Evolutionary conservation across 2,797 vertebrate species (phyloP).

Genomic region (Capromys pilorides): DNA sequence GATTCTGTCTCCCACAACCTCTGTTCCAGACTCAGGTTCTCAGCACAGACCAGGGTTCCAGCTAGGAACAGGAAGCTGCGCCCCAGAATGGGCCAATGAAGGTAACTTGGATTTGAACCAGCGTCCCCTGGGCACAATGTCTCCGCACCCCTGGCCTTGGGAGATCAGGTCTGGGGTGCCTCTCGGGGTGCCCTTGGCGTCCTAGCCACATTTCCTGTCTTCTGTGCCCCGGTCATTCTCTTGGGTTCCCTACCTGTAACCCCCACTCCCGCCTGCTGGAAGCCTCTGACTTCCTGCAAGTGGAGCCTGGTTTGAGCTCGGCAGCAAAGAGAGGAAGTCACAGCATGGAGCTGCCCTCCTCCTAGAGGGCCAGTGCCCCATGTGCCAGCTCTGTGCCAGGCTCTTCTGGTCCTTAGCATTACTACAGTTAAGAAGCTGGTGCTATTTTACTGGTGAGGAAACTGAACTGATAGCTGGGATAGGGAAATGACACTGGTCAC

Average conservation of each 20-base stretch:
- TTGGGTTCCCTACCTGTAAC: background rate
- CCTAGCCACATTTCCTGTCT: too few relatives aligned
- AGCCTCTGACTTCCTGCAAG: background rate
- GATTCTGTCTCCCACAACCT: background rate
- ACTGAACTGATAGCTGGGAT: background rate
- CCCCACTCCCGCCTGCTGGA: background rate
- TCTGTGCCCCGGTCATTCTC: background rate
- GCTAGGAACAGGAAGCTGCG: background rate
- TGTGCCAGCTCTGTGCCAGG: background rate
- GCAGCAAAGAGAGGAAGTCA: background rate
- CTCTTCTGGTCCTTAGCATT: background rate
- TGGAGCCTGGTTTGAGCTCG: background rate
- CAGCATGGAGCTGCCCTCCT: background rate
- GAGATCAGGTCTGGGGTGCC: background rate
- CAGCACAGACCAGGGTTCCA: background rate
- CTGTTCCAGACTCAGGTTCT: conserved; percentile 18
- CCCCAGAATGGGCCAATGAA: background rate
- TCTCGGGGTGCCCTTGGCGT: background rate
- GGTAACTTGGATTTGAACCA: background rate
- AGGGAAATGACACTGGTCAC: background rate
- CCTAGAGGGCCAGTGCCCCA: background rate
- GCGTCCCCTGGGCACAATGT: too few relatives aligned
- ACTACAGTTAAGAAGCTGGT: background rate
- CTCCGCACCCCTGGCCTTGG: background rate
- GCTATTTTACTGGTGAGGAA: background rate